Conservation (phyloP, 2,113 vertebrate species). For the Odocoileus hemionus region DNA sequence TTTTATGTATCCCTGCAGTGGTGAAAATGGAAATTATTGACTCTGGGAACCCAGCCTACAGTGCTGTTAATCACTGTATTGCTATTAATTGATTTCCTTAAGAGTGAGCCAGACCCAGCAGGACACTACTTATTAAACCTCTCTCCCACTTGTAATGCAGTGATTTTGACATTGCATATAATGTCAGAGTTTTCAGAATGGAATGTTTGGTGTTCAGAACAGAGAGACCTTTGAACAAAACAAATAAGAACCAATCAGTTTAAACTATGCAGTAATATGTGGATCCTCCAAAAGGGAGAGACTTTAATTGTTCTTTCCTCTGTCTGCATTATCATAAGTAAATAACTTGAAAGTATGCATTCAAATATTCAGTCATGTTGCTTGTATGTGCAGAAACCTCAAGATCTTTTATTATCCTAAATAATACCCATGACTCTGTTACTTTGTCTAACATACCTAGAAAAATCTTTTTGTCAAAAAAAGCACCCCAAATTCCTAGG, state of each 20-base stretch:
- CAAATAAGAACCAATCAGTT: background rate
- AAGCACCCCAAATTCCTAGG: background rate
- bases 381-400: background rate
- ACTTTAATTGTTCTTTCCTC: background rate
- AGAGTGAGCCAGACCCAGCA: slow-evolving; percentile 18
- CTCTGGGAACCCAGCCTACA: slow-evolving; percentile 21
- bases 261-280: background rate
- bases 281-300: background rate
- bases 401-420: background rate
- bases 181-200: background rate
- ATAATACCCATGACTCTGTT: background rate
- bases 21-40: slow-evolving; percentile 73
- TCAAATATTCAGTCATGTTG: background rate
- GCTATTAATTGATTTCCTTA: slow-evolving; percentile 68
- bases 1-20: slow-evolving; percentile 54
- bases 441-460: background rate
- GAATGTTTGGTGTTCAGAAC: background rate
- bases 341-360: background rate
- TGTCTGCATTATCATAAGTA: background rate
- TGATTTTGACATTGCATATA: background rate
- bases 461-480: background rate
- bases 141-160: background rate
- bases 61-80: slow-evolving; percentile 61
- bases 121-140: background rate
- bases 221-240: background rate